These are phyloP conservation scores for Periplaneta americana DNA, from an alignment of 1,140 invertebrate species.

Conservation along the genomic window DNA sequence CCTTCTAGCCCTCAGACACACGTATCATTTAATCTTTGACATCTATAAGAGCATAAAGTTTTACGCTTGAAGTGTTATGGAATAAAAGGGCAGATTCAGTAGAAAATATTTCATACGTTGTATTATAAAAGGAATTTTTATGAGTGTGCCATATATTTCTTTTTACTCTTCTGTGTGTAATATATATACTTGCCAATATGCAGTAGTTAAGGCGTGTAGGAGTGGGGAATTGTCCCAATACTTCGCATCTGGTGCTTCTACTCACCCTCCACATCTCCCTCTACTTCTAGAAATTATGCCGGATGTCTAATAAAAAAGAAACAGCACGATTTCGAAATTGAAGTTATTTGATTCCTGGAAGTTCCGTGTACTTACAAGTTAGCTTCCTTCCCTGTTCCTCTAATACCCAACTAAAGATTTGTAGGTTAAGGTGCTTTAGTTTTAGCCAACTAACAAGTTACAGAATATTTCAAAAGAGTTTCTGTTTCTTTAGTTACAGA, in stretches of 20 bases:
- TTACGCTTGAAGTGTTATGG: too few species aligned
- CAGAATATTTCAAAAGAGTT: too few species aligned
- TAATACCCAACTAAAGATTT: too few species aligned
- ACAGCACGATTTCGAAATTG: not conserved
- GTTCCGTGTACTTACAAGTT: not conserved
- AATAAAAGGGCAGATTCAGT: too few species aligned
- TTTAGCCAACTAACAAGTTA: too few species aligned
- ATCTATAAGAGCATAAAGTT: too few species aligned
- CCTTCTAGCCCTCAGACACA: too few species aligned
- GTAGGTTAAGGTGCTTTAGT: too few species aligned
- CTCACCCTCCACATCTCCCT: not conserved
- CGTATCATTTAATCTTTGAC: too few species aligned
- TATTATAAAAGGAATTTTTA: not conserved
- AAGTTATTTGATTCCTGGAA: not conserved
- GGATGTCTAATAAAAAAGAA: not conserved
- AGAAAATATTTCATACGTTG: not conserved
- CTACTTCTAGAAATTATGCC: not conserved
- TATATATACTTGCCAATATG: not conserved
- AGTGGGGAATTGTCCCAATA: not conserved
- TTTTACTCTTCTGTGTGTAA: not conserved
- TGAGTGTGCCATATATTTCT: not conserved
- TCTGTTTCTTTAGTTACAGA: too few species aligned
- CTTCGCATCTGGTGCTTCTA: not conserved
- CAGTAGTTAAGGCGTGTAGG: too few species aligned
- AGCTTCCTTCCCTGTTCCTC: too few species aligned